phyloP scores from a whole-genome alignment of 2,888 invertebrate genomes.

The Rhagonycha lutea region DNA sequence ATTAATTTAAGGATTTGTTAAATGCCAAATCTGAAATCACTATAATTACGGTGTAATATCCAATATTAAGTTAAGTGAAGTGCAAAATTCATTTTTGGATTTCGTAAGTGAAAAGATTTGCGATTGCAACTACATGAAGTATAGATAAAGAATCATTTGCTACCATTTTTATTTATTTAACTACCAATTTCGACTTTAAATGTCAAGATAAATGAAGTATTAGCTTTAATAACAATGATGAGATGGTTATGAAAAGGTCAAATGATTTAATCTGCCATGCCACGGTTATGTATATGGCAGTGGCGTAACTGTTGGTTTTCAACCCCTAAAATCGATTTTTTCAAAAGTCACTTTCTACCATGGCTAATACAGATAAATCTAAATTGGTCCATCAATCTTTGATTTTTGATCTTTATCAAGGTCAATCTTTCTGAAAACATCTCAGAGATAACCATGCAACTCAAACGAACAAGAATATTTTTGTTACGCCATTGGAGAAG shows the following conservation, averaged over 20 bases:
- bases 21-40: not conserved
- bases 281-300: not conserved
- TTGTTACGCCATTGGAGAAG: not conserved
- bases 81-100: not conserved
- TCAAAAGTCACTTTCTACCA: too few species aligned
- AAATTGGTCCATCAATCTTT: too few species aligned
- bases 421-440: too few species aligned
- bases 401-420: too few species aligned
- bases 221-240: constrained; percentile 8
- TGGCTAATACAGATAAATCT: too few species aligned
- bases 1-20: not conserved
- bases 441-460: not conserved
- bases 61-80: not conserved
- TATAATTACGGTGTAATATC: not conserved
- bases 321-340: not conserved
- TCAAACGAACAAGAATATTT: too few species aligned
- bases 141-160: not conserved
- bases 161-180: not conserved
- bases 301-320: not conserved
- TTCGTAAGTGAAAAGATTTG: not conserved
- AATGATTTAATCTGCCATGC: constrained; percentile 5
- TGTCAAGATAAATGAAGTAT: constrained; percentile 5
- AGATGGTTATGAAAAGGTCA: constrained; percentile 12
- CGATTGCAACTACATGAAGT: not conserved
- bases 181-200: not conserved